These are phyloP conservation scores for Drosophila lini DNA, from an alignment of 1,140 invertebrate species.

Conservation along the genomic window DNA sequence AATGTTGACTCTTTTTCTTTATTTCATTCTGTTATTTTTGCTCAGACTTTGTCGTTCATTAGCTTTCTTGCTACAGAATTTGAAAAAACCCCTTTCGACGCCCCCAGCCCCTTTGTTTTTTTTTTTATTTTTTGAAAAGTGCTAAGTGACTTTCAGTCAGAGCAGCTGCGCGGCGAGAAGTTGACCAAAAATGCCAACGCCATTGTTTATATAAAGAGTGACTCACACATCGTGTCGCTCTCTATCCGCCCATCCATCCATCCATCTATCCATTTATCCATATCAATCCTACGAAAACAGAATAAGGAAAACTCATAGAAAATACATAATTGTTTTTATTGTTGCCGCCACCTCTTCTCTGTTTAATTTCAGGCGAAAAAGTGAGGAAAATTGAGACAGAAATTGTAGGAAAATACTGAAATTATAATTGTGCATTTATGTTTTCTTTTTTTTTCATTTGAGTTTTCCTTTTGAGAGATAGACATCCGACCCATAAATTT, in stretches of 20 bases:
- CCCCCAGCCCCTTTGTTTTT: neutral
- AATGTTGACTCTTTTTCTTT: conserved; percentile 40
- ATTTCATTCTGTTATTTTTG: conserved; percentile 12
- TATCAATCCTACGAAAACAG: neutral
- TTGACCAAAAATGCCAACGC: conserved; percentile 51
- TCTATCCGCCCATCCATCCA: conserved; percentile 1
- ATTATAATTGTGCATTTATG: conserved; percentile 26
- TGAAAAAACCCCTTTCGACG: neutral
- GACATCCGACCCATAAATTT: conserved; percentile 40
- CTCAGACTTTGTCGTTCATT: conserved; percentile 42
- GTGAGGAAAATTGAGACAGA: conserved; percentile 12
- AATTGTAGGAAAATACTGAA: conserved; percentile 33
- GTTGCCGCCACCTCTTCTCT: conserved; percentile 2
- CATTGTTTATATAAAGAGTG: conserved; percentile 42
- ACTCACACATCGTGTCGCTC: conserved; percentile 27
- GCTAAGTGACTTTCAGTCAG: conserved; percentile 37
- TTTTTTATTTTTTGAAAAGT: conserved; percentile 27
- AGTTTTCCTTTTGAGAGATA: conserved; percentile 15
- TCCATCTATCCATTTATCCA: conserved; percentile 4
- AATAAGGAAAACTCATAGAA: conserved; percentile 17
- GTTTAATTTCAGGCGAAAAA: conserved; percentile 27
- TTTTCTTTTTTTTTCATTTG: conserved; percentile 13
- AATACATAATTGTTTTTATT: conserved; percentile 34
- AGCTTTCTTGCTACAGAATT: conserved; percentile 59
- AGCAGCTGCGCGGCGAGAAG: conserved; percentile 34